Conservation (phyloP, 2,113 vertebrate genomes). For the Cyprichromis sp. region DNA sequence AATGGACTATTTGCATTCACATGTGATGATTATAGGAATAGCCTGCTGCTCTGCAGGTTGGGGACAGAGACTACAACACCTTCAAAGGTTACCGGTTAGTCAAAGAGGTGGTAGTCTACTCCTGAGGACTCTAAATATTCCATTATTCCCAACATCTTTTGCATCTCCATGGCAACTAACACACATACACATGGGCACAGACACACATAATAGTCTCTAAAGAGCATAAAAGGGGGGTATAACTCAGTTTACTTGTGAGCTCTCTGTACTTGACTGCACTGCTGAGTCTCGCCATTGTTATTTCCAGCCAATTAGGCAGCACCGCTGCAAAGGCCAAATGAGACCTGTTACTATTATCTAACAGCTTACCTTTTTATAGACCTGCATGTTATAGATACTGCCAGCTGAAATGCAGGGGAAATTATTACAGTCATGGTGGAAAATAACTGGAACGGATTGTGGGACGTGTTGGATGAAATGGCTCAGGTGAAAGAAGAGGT, state of each 20-base stretch:
- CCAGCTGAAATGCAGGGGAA: background rate
- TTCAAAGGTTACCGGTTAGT: slow-evolving; percentile 5
- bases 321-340: background rate
- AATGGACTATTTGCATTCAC: background rate
- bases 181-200: background rate
- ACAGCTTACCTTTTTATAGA: background rate
- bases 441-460: slow-evolving; percentile 33
- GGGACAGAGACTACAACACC: background rate
- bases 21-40: background rate
- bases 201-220: background rate
- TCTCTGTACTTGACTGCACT: background rate
- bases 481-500: background rate
- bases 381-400: background rate
- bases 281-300: background rate
- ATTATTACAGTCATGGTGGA: slow-evolving; percentile 8
- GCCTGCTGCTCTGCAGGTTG: background rate
- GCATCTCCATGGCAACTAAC: slow-evolving; percentile 47
- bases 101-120: background rate
- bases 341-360: slow-evolving; percentile 9
- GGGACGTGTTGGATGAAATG: slow-evolving; percentile 9
- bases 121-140: slow-evolving; percentile 3
- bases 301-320: slow-evolving; percentile 25
- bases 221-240: slow-evolving; percentile 7
- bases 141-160: slow-evolving; percentile 29
- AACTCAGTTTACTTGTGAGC: slow-evolving; percentile 26